phyloP scores from a whole-genome alignment of 2,797 vertebrate species.

The Ctenosaura bakeri region DNA sequence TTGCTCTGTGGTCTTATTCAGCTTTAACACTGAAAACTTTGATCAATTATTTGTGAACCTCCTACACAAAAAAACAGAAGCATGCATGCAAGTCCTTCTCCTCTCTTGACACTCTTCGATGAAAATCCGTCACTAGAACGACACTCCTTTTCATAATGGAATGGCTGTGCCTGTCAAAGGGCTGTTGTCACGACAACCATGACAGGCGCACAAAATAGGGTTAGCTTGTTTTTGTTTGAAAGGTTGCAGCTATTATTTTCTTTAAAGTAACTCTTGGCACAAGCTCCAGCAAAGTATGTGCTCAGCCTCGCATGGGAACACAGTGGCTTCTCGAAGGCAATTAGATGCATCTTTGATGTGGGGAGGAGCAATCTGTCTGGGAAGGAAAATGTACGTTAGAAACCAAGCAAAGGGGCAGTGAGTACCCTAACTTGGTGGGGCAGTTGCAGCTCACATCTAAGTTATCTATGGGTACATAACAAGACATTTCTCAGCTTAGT shows the following conservation, averaged over 20 bases:
- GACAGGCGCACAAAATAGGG: conserved; percentile 66
- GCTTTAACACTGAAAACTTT: conserved; percentile 51
- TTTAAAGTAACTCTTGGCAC: conserved; percentile 45
- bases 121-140: conserved; percentile 70
- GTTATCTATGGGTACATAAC: background rate
- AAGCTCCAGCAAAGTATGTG: background rate
- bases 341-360: background rate
- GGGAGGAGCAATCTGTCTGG: background rate
- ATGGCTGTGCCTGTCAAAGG: conserved; percentile 68
- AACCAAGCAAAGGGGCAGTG: background rate
- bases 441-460: background rate
- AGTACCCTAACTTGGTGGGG: too few relatives aligned
- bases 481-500: background rate
- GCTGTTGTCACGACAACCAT: conserved; percentile 74
- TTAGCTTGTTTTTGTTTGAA: conserved; percentile 59
- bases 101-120: conserved; percentile 47
- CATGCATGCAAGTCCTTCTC: background rate
- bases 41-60: conserved; percentile 65
- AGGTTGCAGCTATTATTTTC: conserved; percentile 69
- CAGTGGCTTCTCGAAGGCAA: conserved; percentile 1
- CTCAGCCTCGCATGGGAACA: background rate
- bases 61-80: background rate
- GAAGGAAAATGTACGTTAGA: background rate
- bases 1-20: conserved; percentile 36
- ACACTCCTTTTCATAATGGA: conserved; percentile 61